Evolutionary conservation across 2,797 vertebrate species (phyloP), one percentile per base, ranked within the genome.

Genomic region (Vultur gryphus): DNA sequence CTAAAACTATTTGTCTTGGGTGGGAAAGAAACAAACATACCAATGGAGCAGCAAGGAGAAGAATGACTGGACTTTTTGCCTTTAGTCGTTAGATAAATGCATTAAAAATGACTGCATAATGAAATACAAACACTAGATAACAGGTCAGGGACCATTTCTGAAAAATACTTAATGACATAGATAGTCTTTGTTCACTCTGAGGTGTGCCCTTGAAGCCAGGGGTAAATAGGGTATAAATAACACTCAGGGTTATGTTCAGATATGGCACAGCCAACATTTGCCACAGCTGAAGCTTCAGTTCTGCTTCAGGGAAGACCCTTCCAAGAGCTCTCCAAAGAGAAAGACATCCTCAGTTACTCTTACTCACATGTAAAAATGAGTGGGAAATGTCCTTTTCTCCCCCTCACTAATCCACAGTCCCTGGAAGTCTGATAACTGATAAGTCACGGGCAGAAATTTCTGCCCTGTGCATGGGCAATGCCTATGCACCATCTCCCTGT

Each of bases 1-100:
- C 44, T 92, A 70, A 79, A 96, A 86, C 81, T 85, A 37, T 84
- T 94, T 95, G 67, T 76, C 70, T 84, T 97, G 72, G 3, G 18
- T 61, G 44, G 28, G 31, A 89, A 87, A 91, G 54, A 72, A 85
- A 88, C 23, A 94, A 85, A 67, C 28, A n/a, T 33, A 69, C 5
- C 6, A 54, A 6, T 24, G 25, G 31, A 84, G 17, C 15, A 92
- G 13, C 8, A 43, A 67, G 23, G 17, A 84, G 61, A 72, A 87
- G 37, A 89, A 84, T 64, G 5, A 55, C 24, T 35, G 16, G 7
- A 43, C 1, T 21, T 90, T 83, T 85, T 79, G 3, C 66, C 48
- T 82, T 89, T 16, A 82, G 25, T 51, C 25, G 55, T 76, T 62
- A 80, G 58, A 79, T 29, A 90, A 85, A 89, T n/a, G 4, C 18